phyloP scores from a whole-genome alignment of 1,140 invertebrate genomes.

The Drosophila bocki region DNA sequence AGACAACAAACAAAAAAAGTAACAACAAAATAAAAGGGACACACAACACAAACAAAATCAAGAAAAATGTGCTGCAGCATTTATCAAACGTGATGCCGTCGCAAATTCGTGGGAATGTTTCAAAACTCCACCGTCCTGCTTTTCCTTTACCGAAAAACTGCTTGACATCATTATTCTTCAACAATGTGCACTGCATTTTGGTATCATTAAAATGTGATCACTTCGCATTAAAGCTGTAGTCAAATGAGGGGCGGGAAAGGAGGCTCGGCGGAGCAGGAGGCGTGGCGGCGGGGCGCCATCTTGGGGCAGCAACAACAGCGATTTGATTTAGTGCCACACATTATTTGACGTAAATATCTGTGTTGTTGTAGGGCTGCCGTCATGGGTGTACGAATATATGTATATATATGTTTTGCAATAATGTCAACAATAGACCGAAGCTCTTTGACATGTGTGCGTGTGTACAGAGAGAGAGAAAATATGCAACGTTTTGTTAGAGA shows the following conservation, averaged over 20 bases:
- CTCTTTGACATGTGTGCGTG: constrained; percentile 17
- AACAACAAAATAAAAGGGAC: constrained; percentile 7
- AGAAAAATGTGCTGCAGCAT: constrained; percentile 78
- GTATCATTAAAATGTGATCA: constrained; percentile 84
- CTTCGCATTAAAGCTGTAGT: constrained; percentile 72
- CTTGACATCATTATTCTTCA: constrained; percentile 74
- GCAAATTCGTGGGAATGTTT: constrained; percentile 54
- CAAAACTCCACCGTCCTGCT: constrained; percentile 13
- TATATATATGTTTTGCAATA: constrained; percentile 65
- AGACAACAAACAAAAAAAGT: constrained; percentile 37
- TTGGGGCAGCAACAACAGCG: constrained; percentile 36
- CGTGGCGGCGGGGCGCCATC: constrained; percentile 22
- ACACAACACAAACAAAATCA: constrained; percentile 55
- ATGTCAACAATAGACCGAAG: constrained; percentile 73
- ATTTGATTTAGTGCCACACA: constrained; percentile 74
- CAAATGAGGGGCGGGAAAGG: constrained; percentile 55
- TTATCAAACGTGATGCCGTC: constrained; percentile 75
- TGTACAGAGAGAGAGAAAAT: neutral
- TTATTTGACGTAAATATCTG: constrained; percentile 49
- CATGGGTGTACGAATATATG: constrained; percentile 6
- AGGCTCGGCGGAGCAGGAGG: neutral
- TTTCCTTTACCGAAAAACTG: constrained; percentile 5
- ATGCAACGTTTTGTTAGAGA: accelerated
- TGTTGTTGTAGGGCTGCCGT: constrained; percentile 3
- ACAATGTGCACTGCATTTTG: constrained; percentile 72